A percentile compares a stretch with the other conserved stretches of the same genome.
phyloP scores from a whole-genome alignment of 2,888 invertebrate genomes.

The Cheilosia urbana region DNA sequence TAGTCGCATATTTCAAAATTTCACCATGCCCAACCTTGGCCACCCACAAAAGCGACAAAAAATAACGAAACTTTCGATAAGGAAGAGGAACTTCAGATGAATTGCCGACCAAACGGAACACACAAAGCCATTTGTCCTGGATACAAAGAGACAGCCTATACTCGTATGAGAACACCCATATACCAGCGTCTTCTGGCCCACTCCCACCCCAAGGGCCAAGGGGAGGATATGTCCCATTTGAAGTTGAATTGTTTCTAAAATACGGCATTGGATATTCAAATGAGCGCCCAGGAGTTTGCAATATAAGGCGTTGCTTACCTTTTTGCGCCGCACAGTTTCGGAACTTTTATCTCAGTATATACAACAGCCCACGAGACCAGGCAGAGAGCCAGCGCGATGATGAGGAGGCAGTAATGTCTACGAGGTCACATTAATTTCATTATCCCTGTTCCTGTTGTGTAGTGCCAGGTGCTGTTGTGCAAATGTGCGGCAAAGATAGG shows the following conservation, averaged over 20 bases:
- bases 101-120: conserved; percentile 45
- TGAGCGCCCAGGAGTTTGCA: conserved; percentile 64
- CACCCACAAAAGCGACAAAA: conserved; percentile 7
- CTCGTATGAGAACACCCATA: neutral
- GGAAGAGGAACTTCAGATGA: conserved; percentile 50
- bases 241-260: conserved; percentile 62
- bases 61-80: conserved; percentile 31
- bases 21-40: conserved; percentile 3
- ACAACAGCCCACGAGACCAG: neutral
- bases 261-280: conserved; percentile 68
- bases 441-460: conserved; percentile 55
- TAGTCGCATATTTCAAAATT: conserved; percentile 67
- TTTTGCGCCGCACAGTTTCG: conserved; percentile 39
- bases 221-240: conserved; percentile 36
- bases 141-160: conserved; percentile 20
- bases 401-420: conserved; percentile 50
- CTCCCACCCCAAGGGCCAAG: neutral
- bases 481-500: conserved; percentile 11
- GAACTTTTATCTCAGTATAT: neutral
- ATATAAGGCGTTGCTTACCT: conserved; percentile 67
- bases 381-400: conserved; percentile 32
- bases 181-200: neutral
- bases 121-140: conserved; percentile 39
- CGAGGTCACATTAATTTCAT: conserved; percentile 70
- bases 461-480: conserved; percentile 42